Base-by-base conservation (phyloP, 1,140 invertebrate genomes). In the Drosophila paulistorum region DNA sequence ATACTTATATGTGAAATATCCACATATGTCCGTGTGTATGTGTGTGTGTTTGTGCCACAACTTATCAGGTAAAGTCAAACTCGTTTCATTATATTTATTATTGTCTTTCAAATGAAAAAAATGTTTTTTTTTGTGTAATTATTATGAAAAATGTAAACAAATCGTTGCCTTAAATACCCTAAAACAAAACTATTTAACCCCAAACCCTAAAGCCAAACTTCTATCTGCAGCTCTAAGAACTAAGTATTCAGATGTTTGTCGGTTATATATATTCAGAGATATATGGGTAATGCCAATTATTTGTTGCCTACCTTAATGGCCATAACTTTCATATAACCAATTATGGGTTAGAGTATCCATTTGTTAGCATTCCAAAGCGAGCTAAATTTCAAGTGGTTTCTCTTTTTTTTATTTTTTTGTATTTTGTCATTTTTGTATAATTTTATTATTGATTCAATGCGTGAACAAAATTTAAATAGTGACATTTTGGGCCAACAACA, bases 401-500 rank as follows among this genome's bases (percentile, higher is more conserved):
- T 87, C 83, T 72, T 68, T 79, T 73, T 66, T 58, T 77, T 17
- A 17, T 80, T 84, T 58, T 77, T 77, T 79, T 82, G 20, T 23
- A 23, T 68, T 81, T 84, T 84, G 75, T 73, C 65, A 59, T 54
- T 74, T 72, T 85, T 77, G 66, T 65, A 54, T 69, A 65, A n/a
- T 48, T 75, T 89, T 75, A 90, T 87, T 87, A 87, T 90, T 73
- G 85, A 90, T 87, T 87, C 75, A 74, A 78, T 81, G 84, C 84
- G 84, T 87, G 84, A 84, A 87, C 74, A 90, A 87, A 87, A 87
- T 87, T 84, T 84, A 84, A 87, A 87, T 87, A 84, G 84, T 87
- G 80, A 87, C 85, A 87, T 87, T 87, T 89, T 81, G 76, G 83
- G 79, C 67, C 79, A 86, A 61, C 77, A 76, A 90, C 69, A 83